Evolutionary conservation across 2,797 vertebrate species (phyloP), one percentile per base, ranked within the genome.

Genomic region (Ptychadena robeensis): DNA sequence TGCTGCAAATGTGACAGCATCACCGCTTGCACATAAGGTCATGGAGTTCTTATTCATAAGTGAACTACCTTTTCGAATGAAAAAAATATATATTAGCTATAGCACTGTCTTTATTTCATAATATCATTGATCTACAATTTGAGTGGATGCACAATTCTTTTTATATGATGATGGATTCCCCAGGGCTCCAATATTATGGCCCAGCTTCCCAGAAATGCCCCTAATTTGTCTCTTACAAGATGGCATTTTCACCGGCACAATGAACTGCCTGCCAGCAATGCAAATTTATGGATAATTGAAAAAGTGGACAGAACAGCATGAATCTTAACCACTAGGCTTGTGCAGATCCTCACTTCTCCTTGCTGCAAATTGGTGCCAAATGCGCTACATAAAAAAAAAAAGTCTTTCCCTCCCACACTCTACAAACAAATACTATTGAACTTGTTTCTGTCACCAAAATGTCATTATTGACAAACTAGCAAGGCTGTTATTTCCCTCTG

Each of bases 281-380:
- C 72, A 80, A 81, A 80, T 85, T 70, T 76, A 76, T 65, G 69
- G 78, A 80, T 80, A 80, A 85, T 76, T 80, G 78, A 85, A 85
- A 82, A 80, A 80, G 78, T 76, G 38, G 68, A 71, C 71, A 31
- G 59, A 81, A 30, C 72, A 76, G 78, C 77, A 65, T 81, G 72
- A 85, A 76, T 74, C 72, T 80, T 32, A 80, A 44, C 53, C 65
- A 57, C 35, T 57, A 64, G 59, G 38, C 35, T 75, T 28, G 48
- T 9, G 70, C 61, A 68, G 38, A 80, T 25, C 35, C n/a, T 73
- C 27, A 53, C 30, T 61, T n/a, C 34, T 22, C 15, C 82, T 66
- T 31, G 27, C 82, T 74, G 70, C 34, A 84, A 74, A 80, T 79
- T 84, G 82, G 64, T 73, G 73, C 63, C 77, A 69, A 80, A 65